Base-by-base conservation (phyloP, 2,797 vertebrate species). In the Lithobates sylvaticus region DNA sequence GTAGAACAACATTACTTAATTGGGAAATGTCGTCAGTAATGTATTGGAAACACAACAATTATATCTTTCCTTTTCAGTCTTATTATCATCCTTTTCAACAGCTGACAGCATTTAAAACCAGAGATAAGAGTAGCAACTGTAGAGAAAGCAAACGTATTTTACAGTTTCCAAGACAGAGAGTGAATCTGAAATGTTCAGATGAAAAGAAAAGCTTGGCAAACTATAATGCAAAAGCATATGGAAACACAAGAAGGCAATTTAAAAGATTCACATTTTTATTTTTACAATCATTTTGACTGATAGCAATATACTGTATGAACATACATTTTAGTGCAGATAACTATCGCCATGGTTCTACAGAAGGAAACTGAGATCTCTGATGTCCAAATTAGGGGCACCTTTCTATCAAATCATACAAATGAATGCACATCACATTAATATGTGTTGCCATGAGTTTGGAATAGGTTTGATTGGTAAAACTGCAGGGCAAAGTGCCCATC, bases 71-170 rank as follows among this genome's bases (percentile, higher is more conserved):
- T 21, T 44, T 42, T 73, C 23, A 73, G 36, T 44, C 18, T 44
- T 73, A 39, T 73, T 73, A 73, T 73, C 10, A 21, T 16, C 71
- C 71, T 27, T 44, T 73, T 42, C 36, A 44, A n/a, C 34, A 73
- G 36, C 71, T 73, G 71, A n/a, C 36, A 73, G 10, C 13, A 67
- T 65, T 67, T 26, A 29, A 67, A 67, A 26, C 26, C 26, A 27
- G 12, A 26, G 27, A 67, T 67, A 61, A 61, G 18, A 58, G 54
- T 58, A 58, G 54, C 54, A 58, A 58, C 10, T 58, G 64, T 26
- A 67, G n/a, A 67, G 65, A 67, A 67, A 67, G 61, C 26, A 26
- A 65, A n/a, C 2, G 10, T 26, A 26, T n/a, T 65, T 65, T 65
- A n/a, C 61, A 26, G n/a, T 26, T 65, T n/a, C n/a, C n/a, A 65